A percentile compares a stretch with the other conserved stretches of the same genome.
phyloP scores from a whole-genome alignment of 1,140 invertebrate genomes.

The Caenorhabditis remanei region DNA sequence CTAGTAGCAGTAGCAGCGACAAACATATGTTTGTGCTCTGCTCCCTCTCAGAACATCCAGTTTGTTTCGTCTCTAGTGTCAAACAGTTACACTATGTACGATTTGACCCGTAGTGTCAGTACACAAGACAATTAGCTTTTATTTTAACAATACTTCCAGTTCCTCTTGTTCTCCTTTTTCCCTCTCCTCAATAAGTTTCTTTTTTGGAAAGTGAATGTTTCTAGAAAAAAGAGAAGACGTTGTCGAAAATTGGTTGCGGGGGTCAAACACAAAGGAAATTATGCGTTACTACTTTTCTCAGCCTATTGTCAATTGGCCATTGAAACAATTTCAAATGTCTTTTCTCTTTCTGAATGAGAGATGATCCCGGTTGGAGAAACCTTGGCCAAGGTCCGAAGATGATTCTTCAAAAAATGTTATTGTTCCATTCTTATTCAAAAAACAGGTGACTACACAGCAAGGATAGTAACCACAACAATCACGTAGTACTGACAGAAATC shows the following conservation, averaged over 20 bases:
- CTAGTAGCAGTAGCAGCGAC: background rate
- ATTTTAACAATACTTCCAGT: conserved; percentile 16
- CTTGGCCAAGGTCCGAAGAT: conserved; percentile 37
- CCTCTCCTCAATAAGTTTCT: background rate
- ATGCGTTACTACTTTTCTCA: conserved; percentile 26
- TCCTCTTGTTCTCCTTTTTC: no score
- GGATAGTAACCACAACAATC: conserved; percentile 53
- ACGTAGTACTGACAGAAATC: conserved; percentile 52
- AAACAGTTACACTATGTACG: conserved; percentile 39
- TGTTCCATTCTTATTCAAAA: conserved; percentile 40
- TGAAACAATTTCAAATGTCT: background rate
- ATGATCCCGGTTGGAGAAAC: background rate
- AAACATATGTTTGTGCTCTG: conserved; percentile 45
- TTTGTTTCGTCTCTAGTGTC: background rate
- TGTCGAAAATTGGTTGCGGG: background rate
- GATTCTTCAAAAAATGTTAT: conserved; percentile 7
- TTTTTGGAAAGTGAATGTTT: conserved; percentile 45
- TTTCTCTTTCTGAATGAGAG: background rate
- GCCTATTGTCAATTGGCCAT: background rate
- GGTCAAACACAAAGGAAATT: conserved; percentile 49
- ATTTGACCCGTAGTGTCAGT: conserved; percentile 23
- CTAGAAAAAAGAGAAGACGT: background rate
- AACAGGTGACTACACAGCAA: conserved; percentile 15
- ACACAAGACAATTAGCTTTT: background rate
- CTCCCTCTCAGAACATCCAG: conserved; percentile 10